phyloP scores from a whole-genome alignment of 2,113 vertebrate genomes.

The Cyprinodon brontotheroides region DNA sequence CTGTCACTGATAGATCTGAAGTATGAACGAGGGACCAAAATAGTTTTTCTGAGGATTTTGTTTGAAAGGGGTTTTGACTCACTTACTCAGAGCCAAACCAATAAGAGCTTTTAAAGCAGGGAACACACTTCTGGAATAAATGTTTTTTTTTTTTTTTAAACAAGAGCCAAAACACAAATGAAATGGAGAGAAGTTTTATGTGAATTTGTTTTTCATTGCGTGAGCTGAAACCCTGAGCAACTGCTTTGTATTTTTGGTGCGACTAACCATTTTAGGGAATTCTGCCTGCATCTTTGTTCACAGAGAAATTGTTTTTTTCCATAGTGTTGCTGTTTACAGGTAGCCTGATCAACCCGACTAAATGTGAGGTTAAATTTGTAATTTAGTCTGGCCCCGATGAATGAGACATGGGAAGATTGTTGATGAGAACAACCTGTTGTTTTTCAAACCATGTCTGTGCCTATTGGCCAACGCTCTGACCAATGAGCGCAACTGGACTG shows the following conservation, averaged over 20 bases:
- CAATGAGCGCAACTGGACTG: too few relatives aligned
- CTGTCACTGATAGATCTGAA: not conserved
- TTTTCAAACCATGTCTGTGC: too few relatives aligned
- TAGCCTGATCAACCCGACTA: too few relatives aligned
- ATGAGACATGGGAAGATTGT: too few relatives aligned
- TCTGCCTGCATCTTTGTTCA: not conserved
- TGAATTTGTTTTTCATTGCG: not conserved
- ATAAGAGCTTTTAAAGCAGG: not conserved
- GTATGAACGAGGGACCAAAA: not conserved
- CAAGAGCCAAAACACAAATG: not conserved
- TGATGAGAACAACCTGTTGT: too few relatives aligned
- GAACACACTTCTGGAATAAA: not conserved
- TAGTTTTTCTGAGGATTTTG: not conserved
- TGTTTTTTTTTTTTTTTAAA: not conserved
- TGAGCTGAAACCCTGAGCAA: not conserved
- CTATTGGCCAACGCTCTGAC: too few relatives aligned
- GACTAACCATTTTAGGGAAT: not conserved
- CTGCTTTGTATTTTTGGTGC: not conserved
- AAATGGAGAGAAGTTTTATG: not conserved
- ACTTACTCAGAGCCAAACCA: too few relatives aligned
- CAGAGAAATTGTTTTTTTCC: not conserved
- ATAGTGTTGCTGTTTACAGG: not conserved
- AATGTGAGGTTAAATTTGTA: too few relatives aligned
- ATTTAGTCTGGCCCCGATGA: too few relatives aligned
- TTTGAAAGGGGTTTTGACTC: not conserved